These are phyloP conservation scores for Takifugu ocellatus DNA, from an alignment of 2,797 vertebrate species.

Conservation along the genomic window DNA sequence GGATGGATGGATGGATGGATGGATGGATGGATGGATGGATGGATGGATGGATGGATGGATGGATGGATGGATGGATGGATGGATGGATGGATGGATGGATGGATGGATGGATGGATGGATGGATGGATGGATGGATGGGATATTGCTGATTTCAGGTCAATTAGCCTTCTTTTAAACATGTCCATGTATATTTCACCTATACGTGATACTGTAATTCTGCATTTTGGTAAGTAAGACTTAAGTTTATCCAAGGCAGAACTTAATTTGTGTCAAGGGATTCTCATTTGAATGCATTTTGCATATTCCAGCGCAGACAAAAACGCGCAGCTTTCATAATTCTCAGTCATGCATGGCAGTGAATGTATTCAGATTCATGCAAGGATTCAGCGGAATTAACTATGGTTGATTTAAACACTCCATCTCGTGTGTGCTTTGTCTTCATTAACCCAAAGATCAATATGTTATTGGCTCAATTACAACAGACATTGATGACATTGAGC, in stretches of 20 bases:
- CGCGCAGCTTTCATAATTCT: slow-evolving; percentile 22
- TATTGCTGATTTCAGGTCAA: too few relatives aligned
- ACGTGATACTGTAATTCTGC: too few relatives aligned
- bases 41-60: too few relatives aligned
- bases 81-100: too few relatives aligned
- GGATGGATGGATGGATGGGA: too few relatives aligned
- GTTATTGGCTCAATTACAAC: slow-evolving; percentile 68
- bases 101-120: too few relatives aligned
- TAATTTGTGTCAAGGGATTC: slow-evolving; percentile 13
- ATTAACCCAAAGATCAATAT: slow-evolving; percentile 75
- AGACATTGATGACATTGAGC: slow-evolving; percentile 67
- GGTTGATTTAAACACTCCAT: slow-evolving; percentile 49
- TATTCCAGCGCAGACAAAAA: slow-evolving; percentile 13
- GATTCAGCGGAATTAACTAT: slow-evolving; percentile 45
- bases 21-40: too few relatives aligned
- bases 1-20: too few relatives aligned
- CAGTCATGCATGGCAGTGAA: slow-evolving; percentile 15
- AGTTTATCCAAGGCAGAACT: neutral
- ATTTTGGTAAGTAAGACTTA: neutral
- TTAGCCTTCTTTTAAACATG: too few relatives aligned
- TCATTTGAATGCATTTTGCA: slow-evolving; percentile 18
- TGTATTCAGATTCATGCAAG: slow-evolving; percentile 48
- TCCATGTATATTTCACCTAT: neutral
- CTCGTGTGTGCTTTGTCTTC: slow-evolving; percentile 67
- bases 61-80: too few relatives aligned